Percentiles rank a stretch among this genome's conserved stretches.
Conservation (phyloP, 2,797 vertebrate species). For the Ibycter americanus region DNA sequence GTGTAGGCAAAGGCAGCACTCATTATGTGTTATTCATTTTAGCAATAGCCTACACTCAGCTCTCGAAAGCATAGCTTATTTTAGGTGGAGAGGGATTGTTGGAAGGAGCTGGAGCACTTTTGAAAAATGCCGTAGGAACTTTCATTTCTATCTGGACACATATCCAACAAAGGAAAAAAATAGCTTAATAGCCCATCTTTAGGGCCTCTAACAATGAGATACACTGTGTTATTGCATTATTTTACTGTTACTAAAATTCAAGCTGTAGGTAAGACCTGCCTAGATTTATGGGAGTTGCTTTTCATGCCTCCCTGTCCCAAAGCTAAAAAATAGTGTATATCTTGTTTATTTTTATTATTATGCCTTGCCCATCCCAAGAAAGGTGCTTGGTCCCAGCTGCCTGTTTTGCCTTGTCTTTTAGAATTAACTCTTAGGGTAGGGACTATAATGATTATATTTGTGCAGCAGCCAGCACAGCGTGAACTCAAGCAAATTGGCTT, state of each 20-base stretch:
- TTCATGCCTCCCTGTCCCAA: background rate
- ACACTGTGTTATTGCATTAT: background rate
- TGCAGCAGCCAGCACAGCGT: background rate
- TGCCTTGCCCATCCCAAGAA: background rate
- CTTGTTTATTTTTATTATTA: background rate
- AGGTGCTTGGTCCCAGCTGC: background rate
- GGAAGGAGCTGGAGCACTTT: background rate
- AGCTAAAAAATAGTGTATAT: background rate
- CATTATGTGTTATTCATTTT: conserved; percentile 46
- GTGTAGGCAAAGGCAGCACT: conserved; percentile 49
- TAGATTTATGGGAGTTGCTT: background rate
- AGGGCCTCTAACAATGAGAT: background rate
- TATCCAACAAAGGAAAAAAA: background rate
- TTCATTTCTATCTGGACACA: background rate
- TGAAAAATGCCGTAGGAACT: background rate
- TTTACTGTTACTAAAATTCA: background rate
- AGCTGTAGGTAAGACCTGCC: background rate
- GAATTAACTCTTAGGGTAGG: background rate
- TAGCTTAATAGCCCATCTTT: background rate
- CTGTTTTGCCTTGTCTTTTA: background rate
- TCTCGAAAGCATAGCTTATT: conserved; percentile 2
- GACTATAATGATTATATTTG: background rate
- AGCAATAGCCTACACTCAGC: conserved; percentile 18
- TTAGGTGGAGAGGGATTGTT: background rate
- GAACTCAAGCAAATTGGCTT: background rate